phyloP scores from a whole-genome alignment of 92 coral and sea anemone genomes.

The Bergia sp. region DNA sequence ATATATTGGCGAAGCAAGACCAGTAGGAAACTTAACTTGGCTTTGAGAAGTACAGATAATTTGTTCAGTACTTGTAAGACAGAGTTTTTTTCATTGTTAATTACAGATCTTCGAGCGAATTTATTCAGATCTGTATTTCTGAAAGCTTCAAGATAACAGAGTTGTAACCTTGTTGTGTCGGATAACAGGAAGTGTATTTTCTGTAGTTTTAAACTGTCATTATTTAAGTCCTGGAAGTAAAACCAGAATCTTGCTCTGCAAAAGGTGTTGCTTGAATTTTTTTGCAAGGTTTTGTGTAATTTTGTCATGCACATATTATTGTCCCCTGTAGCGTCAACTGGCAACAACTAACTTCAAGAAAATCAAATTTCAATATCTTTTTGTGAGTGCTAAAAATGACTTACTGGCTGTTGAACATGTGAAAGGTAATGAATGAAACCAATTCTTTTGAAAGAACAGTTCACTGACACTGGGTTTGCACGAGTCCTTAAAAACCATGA shows the following conservation, averaged over 20 bases:
- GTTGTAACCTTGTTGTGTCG: neutral
- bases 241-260: constrained; percentile 1
- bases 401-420: too few relatives aligned
- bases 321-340: too few relatives aligned
- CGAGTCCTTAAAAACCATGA: too few relatives aligned
- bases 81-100: neutral
- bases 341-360: too few relatives aligned
- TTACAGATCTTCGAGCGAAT: neutral
- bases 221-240: constrained; percentile 26
- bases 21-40: neutral
- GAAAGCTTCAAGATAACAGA: neutral
- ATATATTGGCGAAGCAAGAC: constrained; percentile 9
- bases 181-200: neutral
- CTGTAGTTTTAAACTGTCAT: constrained; percentile 28
- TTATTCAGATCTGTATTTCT: constrained; percentile 4
- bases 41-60: constrained; percentile 2
- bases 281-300: neutral
- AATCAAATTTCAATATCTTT: too few relatives aligned
- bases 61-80: neutral
- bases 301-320: too few relatives aligned
- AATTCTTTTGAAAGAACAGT: too few relatives aligned
- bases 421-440: too few relatives aligned
- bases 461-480: too few relatives aligned
- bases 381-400: too few relatives aligned
- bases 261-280: too few relatives aligned